phyloP scores from a whole-genome alignment of 1,140 invertebrate genomes.

The Oreohelix idahoensis region DNA sequence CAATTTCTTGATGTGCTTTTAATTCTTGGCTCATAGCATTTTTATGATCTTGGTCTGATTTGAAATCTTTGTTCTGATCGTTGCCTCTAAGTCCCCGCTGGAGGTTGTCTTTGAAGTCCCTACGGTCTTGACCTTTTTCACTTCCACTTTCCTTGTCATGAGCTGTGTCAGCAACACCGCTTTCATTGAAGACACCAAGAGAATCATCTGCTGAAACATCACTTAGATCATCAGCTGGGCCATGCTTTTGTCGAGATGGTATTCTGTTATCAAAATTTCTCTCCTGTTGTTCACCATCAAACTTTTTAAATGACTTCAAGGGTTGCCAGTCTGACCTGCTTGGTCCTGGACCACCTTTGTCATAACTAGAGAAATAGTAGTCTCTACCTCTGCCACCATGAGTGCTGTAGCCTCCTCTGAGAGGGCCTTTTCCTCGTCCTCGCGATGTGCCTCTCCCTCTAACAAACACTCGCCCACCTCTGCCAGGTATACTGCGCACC shows the following conservation, averaged over 20 bases:
- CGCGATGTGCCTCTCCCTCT: conserved; percentile 58
- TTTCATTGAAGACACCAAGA: not conserved
- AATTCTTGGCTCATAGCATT: not conserved
- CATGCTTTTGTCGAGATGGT: conserved; percentile 39
- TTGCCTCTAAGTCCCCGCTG: not conserved
- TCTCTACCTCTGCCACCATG: conserved; percentile 33
- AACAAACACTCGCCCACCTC: conserved; percentile 66
- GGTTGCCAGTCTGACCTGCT: conserved; percentile 1
- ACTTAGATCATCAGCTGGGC: conserved; percentile 68
- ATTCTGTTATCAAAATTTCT: conserved; percentile 39
- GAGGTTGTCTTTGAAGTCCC: too few relatives aligned
- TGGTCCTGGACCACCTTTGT: not conserved
- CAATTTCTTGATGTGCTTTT: not conserved
- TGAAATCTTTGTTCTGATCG: not conserved
- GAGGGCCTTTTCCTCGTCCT: conserved; percentile 35
- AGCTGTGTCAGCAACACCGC: not conserved
- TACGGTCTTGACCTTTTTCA: too few relatives aligned
- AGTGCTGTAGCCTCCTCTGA: conserved; percentile 27
- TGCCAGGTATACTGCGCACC: conserved; percentile 41
- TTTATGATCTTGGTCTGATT: not conserved
- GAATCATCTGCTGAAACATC: conserved; percentile 69
- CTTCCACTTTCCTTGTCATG: too few relatives aligned
- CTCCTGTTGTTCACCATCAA: conserved; percentile 44
- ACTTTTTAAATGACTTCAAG: conserved; percentile 46
- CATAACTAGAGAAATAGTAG: not conserved